Base-by-base conservation (phyloP, 2,797 vertebrate species). In the Hephaestus fuliginosus region DNA sequence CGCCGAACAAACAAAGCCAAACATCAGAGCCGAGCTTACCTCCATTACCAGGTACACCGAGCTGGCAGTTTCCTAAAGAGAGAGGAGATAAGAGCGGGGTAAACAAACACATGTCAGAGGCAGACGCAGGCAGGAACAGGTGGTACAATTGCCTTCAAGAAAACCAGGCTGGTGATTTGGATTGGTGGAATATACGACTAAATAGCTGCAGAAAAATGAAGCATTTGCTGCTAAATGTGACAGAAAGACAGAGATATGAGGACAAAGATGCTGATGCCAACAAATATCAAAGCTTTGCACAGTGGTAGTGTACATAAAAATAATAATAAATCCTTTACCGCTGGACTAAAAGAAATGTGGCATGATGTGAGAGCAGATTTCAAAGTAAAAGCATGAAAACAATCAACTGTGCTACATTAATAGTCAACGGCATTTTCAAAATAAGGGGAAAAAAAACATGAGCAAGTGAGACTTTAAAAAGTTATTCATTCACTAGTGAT, bases 41-140 rank as follows among this genome's bases (percentile, higher is more conserved):
- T 99, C 98, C 98, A 99, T 99, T 78, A 99, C 98, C 95, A 99
- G 95, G 91, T 98, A 99, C 92, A 99, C 98, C 3, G 97, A 99
- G 92, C 97, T 98, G 81, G 97, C 97, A 86, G 98, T 95, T 91
- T 99, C 98, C 98, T 99, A 85, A 41, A 90, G 70, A 81, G 71
- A 70, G 20, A 65, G 67, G 53, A 83, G 85, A 91, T 81, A 82
- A 85, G 80, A 76, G 55, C 1, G 7, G 36, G 18, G 44, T 83
- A 84, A 86, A 88, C 81, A 91, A 83, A 91, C 87, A 88, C 25
- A 75, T 33, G 82, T 86, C 74, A 87, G 78, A 73, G 73, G 68
- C 81, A 85, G 82, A 82, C 80, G 82, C 77, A 79, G 39, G 25
- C 46, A 48, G 71, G 62, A 83, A 80, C 80, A 89, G 83, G 80